Conservation (phyloP, 2,797 vertebrate species). For the Micrastur ruficollis region DNA sequence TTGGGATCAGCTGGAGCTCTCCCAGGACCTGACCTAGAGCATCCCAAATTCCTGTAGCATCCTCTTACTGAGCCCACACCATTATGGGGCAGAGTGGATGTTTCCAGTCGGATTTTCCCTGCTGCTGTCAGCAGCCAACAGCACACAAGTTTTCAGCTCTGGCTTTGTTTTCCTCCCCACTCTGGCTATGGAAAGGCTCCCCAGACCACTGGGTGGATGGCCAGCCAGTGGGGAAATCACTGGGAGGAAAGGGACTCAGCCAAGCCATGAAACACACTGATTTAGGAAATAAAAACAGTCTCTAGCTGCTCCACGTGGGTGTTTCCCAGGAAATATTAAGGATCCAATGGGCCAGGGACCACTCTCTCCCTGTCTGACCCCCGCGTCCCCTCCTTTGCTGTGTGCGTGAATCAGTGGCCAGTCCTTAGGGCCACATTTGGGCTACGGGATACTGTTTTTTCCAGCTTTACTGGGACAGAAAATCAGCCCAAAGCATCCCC, state of each 20-base stretch:
- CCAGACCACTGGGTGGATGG: neutral
- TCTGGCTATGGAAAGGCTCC: neutral
- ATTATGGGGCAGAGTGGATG: neutral
- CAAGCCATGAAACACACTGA: neutral
- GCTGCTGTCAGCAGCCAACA: neutral
- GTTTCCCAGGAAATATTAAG: neutral
- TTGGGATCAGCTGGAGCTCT: neutral
- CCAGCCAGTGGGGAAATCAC: accelerated
- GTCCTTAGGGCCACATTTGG: accelerated
- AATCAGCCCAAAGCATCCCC: neutral
- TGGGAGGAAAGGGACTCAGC: neutral
- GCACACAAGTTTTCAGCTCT: neutral
- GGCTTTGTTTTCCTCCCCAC: accelerated
- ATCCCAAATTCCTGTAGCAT: neutral
- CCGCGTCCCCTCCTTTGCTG: neutral
- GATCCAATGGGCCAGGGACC: accelerated
- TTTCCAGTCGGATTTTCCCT: neutral
- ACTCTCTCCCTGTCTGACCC: accelerated
- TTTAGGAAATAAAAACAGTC: neutral
- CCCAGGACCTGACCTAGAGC: neutral
- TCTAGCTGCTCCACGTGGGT: neutral
- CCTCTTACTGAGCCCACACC: neutral
- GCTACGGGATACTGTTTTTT: accelerated
- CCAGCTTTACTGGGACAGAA: neutral
- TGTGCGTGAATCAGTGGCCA: accelerated